Conservation (phyloP, 2,113 vertebrate species). For the Coptodon bakossiorum region DNA sequence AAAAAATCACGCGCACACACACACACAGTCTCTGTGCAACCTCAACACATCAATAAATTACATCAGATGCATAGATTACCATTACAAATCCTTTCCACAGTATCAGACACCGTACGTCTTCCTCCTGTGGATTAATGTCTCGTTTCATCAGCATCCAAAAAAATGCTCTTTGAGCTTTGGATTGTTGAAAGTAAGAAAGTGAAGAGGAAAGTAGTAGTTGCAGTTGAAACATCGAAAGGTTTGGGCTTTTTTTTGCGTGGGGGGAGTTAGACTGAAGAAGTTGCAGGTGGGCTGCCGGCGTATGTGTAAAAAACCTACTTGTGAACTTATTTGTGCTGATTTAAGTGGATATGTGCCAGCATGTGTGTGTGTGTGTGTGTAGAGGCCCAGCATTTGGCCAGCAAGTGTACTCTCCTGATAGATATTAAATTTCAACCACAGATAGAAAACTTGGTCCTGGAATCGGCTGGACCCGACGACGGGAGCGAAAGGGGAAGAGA, state of each 20-base stretch:
- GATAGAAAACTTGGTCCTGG: constrained; percentile 9
- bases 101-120: not conserved
- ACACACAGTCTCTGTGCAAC: not conserved
- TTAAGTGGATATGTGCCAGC: constrained; percentile 3
- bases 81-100: constrained; percentile 3
- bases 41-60: constrained; percentile 18
- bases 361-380: not conserved
- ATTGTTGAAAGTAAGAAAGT: not conserved
- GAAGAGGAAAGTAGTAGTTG: not conserved
- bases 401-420: constrained; percentile 8
- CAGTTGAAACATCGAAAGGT: not conserved
- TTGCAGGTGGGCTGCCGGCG: constrained; percentile 31
- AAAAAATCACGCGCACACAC: not conserved
- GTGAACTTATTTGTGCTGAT: not conserved
- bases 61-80: constrained; percentile 3
- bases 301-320: not conserved
- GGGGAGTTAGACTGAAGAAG: constrained; percentile 13
- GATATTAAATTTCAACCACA: constrained; percentile 49
- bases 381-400: constrained; percentile 3
- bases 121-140: not conserved
- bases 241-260: not conserved
- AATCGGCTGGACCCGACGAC: not conserved
- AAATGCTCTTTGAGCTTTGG: not conserved
- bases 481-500: not conserved
- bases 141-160: not conserved